Conservation (phyloP, 2,888 invertebrate species). For the Noctua janthina region DNA sequence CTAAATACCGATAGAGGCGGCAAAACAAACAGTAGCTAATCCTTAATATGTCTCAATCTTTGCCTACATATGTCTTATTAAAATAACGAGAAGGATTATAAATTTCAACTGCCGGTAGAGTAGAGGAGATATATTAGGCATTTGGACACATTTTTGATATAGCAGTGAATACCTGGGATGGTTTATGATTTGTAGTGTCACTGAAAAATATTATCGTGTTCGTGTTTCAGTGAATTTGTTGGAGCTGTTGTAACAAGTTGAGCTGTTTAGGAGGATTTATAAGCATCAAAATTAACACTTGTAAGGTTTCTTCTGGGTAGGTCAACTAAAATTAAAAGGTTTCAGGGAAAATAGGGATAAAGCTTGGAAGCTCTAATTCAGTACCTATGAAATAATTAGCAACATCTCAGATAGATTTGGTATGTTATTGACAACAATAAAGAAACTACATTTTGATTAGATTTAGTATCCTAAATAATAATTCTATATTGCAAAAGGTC, state of each 20-base stretch:
- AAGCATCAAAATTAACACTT: background rate
- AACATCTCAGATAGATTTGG: background rate
- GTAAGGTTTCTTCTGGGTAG: background rate
- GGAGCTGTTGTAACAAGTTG: constrained; percentile 21
- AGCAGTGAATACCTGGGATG: constrained; percentile 59
- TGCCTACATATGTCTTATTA: constrained; percentile 71
- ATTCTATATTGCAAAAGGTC: background rate
- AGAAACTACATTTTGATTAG: background rate
- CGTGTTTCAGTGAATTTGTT: constrained; percentile 40
- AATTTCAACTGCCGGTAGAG: constrained; percentile 81
- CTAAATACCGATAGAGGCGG: constrained; percentile 49
- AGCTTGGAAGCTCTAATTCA: background rate
- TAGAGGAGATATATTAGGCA: constrained; percentile 58
- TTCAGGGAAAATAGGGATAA: background rate
- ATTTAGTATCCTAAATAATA: background rate
- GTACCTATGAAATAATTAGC: background rate
- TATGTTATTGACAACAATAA: background rate
- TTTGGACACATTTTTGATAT: constrained; percentile 68
- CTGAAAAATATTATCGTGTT: constrained; percentile 55
- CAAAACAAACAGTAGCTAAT: constrained; percentile 48
- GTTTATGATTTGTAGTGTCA: constrained; percentile 62
- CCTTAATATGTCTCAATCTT: constrained; percentile 71
- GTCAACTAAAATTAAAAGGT: background rate
- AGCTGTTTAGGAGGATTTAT: constrained; percentile 21
- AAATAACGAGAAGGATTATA: constrained; percentile 77